phyloP scores from a whole-genome alignment of 2,113 vertebrate genomes.

The Pterocles orientalis region DNA sequence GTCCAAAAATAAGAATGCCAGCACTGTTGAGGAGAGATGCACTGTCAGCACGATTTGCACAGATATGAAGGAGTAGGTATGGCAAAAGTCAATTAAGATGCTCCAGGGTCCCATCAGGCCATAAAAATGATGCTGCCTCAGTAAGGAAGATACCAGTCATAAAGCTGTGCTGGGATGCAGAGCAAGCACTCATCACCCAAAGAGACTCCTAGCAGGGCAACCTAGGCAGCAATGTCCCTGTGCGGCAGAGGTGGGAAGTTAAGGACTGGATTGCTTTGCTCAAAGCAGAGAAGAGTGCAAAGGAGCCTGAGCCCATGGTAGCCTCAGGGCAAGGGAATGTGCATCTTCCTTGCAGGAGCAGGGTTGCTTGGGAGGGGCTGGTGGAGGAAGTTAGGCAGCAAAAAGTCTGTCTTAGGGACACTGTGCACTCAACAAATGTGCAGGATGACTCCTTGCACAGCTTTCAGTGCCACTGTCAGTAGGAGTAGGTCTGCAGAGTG shows the following conservation, averaged over 20 bases:
- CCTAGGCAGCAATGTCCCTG: background rate
- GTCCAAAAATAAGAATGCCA: background rate
- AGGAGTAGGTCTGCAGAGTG: background rate
- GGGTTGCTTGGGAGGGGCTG: background rate
- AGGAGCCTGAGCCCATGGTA: background rate
- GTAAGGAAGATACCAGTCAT: background rate
- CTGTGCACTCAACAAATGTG: background rate
- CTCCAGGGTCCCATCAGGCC: background rate
- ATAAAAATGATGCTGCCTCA: background rate
- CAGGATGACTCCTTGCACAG: background rate
- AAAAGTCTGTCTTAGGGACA: background rate
- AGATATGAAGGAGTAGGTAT: background rate
- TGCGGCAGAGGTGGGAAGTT: background rate
- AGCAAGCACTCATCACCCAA: background rate
- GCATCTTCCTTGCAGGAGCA: background rate
- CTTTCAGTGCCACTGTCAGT: background rate
- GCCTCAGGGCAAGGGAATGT: background rate
- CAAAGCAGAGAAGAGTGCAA: background rate
- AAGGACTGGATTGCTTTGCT: background rate
- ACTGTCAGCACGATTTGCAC: background rate
- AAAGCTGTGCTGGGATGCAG: accelerated
- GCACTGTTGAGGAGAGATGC: background rate
- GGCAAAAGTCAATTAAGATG: background rate
- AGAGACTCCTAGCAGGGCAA: background rate
- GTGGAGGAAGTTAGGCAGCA: too few species aligned